Conservation (phyloP, 2,113 vertebrate genomes). For the Catharus minimus region DNA sequence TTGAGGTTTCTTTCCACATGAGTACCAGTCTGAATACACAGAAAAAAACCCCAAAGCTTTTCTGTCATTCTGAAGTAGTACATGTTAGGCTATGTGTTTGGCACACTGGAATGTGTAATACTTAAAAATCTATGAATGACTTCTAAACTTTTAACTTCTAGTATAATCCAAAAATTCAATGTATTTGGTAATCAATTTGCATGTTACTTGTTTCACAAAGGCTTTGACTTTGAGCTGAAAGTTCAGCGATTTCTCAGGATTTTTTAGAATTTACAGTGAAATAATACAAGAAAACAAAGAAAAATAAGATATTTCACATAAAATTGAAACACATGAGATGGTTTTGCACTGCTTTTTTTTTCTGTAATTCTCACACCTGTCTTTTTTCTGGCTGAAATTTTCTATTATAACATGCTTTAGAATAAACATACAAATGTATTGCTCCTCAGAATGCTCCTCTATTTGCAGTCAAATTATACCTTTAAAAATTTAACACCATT, state of each 20-base stretch:
- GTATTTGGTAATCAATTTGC: background rate
- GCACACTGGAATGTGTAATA: background rate
- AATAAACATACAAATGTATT: background rate
- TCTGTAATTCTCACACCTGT: background rate
- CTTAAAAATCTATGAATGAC: background rate
- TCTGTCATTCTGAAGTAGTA: background rate
- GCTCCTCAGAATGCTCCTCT: background rate
- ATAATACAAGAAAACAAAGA: background rate
- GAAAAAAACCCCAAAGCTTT: background rate
- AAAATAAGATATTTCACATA: background rate
- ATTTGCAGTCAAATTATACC: background rate
- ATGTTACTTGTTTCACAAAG: background rate
- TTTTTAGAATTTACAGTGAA: background rate
- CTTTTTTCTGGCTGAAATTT: background rate
- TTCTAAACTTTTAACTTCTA: background rate
- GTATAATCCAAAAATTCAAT: background rate
- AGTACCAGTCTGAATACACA: background rate
- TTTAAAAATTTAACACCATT: background rate
- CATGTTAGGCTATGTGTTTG: background rate
- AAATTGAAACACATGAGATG: accelerated
- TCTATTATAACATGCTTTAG: background rate
- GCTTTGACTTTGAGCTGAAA: background rate
- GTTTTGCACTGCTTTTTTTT: background rate
- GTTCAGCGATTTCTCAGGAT: background rate
- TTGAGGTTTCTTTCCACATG: background rate